These are phyloP conservation scores for Penaeus chinensis DNA, from an alignment of 1,140 invertebrate genomes.

Conservation along the genomic window DNA sequence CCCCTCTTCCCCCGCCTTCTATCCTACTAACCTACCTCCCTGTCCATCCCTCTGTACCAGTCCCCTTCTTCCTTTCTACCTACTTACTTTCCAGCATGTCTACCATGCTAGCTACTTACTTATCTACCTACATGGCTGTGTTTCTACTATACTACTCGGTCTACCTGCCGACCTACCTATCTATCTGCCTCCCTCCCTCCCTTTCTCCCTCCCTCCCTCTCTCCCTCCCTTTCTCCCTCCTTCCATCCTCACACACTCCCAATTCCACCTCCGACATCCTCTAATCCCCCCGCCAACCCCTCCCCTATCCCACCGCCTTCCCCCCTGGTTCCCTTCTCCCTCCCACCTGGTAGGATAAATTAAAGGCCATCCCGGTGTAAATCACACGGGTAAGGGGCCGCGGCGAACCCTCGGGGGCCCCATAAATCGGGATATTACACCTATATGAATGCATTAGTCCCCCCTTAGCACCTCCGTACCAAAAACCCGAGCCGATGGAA, in stretches of 20 bases:
- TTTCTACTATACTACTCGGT: too few species aligned
- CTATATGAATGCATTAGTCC: constrained; percentile 50
- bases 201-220: not conserved
- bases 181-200: too few species aligned
- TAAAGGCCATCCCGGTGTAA: constrained; percentile 11
- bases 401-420: constrained; percentile 2
- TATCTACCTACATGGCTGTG: too few species aligned
- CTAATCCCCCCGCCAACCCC: not conserved
- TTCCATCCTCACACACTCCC: not conserved
- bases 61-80: too few species aligned
- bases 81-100: too few species aligned
- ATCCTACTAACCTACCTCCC: too few species aligned
- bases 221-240: not conserved
- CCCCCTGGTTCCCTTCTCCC: too few species aligned
- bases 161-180: too few species aligned
- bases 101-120: too few species aligned
- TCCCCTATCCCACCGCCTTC: too few species aligned
- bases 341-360: constrained; percentile 18
- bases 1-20: not conserved
- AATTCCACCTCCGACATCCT: too few species aligned
- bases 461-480: constrained; percentile 48
- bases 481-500: constrained; percentile 23
- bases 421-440: constrained; percentile 55
- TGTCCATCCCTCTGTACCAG: not conserved
- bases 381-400: not conserved